A percentile compares a stretch with the other conserved stretches of the same genome.
phyloP scores from a whole-genome alignment of 2,797 vertebrate species.

The Gadopsis marmoratus region DNA sequence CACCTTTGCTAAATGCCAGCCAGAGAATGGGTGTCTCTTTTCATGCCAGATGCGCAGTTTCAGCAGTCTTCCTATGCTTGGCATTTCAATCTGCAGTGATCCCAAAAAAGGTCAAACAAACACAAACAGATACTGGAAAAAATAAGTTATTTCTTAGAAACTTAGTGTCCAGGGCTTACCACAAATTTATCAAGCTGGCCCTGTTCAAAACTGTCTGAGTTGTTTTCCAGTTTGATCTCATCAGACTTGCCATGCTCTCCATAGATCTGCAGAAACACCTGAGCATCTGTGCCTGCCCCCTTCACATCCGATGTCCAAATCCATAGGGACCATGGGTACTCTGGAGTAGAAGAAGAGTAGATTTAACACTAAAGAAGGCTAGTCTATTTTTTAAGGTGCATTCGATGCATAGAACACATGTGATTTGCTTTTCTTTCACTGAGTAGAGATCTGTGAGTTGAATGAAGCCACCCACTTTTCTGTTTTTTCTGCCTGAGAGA shows the following conservation, averaged over 20 bases:
- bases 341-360: constrained; percentile 71
- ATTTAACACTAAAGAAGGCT: not conserved
- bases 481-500: constrained; percentile 92
- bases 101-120: constrained; percentile 9
- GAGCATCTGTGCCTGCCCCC: constrained; percentile 95
- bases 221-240: constrained; percentile 93
- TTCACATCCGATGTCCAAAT: constrained; percentile 96
- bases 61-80: constrained; percentile 90
- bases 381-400: not conserved
- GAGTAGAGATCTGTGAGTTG: not conserved
- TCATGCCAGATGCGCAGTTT: constrained; percentile 97
- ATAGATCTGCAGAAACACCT: constrained; percentile 95
- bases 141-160: not conserved
- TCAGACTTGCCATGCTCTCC: constrained; percentile 94
- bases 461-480: constrained; percentile 88
- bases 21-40: constrained; percentile 92
- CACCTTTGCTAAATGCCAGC: constrained; percentile 97
- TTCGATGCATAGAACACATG: not conserved
- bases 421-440: not conserved
- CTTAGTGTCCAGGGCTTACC: constrained; percentile 78
- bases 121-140: not conserved
- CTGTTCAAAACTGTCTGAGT: constrained; percentile 96
- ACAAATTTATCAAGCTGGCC: constrained; percentile 93
- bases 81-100: constrained; percentile 89
- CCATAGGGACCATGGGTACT: constrained; percentile 96